Evolutionary conservation across 2,888 invertebrate genomes (phyloP).

Genomic region (Ornithoptera priamus): DNA sequence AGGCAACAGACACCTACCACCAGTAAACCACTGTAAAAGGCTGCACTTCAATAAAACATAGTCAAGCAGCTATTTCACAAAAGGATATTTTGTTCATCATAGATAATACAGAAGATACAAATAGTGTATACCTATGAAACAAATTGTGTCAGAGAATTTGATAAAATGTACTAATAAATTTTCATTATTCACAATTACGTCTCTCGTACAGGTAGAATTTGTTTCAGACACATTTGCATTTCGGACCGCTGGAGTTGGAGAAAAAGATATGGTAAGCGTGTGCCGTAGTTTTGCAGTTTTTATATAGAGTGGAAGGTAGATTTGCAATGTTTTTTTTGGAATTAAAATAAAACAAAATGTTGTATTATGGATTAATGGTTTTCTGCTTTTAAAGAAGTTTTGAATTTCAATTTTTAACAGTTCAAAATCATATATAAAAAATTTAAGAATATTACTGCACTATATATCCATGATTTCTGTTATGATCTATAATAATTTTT

Average conservation of each 20-base stretch:
- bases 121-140: too few species aligned
- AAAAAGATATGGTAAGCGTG: conserved; percentile 22
- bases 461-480: too few species aligned
- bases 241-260: conserved; percentile 22
- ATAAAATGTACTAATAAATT: conserved; percentile 28
- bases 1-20: too few species aligned
- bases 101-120: too few species aligned
- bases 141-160: conserved; percentile 13
- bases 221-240: conserved; percentile 29
- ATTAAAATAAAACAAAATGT: too few species aligned
- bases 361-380: too few species aligned
- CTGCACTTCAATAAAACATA: too few species aligned
- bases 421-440: too few species aligned
- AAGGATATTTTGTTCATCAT: too few species aligned
- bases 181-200: conserved; percentile 28
- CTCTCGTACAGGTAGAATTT: conserved; percentile 27
- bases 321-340: background rate
- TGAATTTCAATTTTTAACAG: background rate
- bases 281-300: conserved; percentile 6
- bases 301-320: background rate
- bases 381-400: background rate
- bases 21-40: too few species aligned
- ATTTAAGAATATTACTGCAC: too few species aligned
- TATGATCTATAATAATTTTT: background rate
- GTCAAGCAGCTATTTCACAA: too few species aligned